Evolutionary conservation across 2,888 invertebrate species (phyloP), one percentile per base, ranked within the genome.

Genomic region (Diadegma fenestrale): DNA sequence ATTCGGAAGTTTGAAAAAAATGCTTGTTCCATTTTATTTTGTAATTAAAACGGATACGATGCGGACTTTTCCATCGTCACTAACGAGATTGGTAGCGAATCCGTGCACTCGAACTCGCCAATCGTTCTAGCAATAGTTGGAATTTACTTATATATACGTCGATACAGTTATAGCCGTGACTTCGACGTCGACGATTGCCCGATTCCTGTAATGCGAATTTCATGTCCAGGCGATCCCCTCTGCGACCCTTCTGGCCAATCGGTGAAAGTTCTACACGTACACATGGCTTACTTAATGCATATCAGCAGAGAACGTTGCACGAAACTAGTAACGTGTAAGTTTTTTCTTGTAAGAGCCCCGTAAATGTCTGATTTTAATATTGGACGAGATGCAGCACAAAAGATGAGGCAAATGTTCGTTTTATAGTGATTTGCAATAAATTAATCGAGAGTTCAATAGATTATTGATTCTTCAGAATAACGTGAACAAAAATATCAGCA

Each of bases 151-250:
- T 66, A 58, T 66, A 69, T 72, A 45, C 33, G 30, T 22, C 6
- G n/a, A 75, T 19, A 33, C 37, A 41, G 26, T 22, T n/a, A 48
- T 17, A 51, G 58, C 33, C 19, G 71, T 61, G 71, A 48, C 43
- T 58, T 73, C 63, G 69, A 77, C 71, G 83, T 84, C 77, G 80
- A 80, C 80, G 72, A 78, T 85, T 86, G 81, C 78, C 82, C 45
- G 85, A 81, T 84, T 83, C 76, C 80, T 80, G 86, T 87, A 87
- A 87, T 87, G 86, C 82, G 84, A 87, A 80, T 86, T 87, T 86
- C 87, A 86, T 87, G 87, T 86, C 83, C 83, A 54, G 61, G 54
- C 82, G 61, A 51, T 48, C 61, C 78, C 48, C 77, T 41, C 64
- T 73, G 43, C 73, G 66, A 84, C 84, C 80, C 80, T 84, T 76